phyloP scores from a whole-genome alignment of 2,797 vertebrate genomes.

The Rhynchonycteris naso region DNA sequence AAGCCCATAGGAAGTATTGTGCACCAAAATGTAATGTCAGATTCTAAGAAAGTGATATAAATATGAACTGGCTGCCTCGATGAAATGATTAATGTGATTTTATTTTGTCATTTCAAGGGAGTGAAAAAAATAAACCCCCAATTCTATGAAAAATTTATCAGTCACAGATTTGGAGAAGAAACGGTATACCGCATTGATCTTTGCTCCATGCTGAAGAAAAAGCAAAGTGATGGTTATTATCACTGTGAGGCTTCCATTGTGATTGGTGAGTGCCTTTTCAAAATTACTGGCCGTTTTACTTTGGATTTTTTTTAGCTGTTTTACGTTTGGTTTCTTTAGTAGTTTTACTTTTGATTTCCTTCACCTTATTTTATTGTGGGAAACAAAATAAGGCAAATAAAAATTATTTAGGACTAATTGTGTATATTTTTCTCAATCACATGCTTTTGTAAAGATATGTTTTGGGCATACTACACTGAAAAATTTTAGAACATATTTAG shows the following conservation, averaged over 20 bases:
- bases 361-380: neutral
- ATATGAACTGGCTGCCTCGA: conserved; percentile 43
- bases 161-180: conserved; percentile 93
- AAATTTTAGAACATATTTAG: neutral
- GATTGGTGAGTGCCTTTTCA: conserved; percentile 86
- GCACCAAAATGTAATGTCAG: neutral
- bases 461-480: neutral
- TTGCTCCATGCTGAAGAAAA: conserved; percentile 98
- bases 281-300: neutral
- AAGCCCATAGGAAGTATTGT: neutral
- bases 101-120: conserved; percentile 87
- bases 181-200: conserved; percentile 91
- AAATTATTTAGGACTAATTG: neutral
- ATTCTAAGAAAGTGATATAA: conserved; percentile 38
- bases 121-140: conserved; percentile 92
- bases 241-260: conserved; percentile 89
- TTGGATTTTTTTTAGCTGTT: neutral
- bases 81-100: conserved; percentile 65
- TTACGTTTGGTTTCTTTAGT: neutral
- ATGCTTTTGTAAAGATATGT: neutral
- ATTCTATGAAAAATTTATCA: conserved; percentile 90
- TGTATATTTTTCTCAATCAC: neutral
- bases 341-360: neutral
- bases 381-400: neutral
- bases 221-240: conserved; percentile 90